Base-by-base conservation (phyloP, 2,888 invertebrate species). In the Xanthorhoe spadicearia region DNA sequence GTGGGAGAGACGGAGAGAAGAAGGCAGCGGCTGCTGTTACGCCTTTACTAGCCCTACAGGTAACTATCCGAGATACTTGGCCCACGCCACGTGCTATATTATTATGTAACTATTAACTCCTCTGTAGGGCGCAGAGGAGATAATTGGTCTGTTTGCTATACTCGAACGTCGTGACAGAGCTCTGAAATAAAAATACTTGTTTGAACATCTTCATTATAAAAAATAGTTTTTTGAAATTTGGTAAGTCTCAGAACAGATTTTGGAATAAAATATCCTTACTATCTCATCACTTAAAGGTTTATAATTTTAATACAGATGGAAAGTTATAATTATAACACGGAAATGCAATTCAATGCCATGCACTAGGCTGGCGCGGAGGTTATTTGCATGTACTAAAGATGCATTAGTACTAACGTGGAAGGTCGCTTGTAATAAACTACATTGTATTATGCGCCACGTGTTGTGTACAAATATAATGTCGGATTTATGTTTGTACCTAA, bases 1-100 rank as follows among this genome's bases (percentile, higher is more conserved):
- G 97, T 63, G 98, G 98, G 0, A 95, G 96, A 50, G 96, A 96
- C 2, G 95, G 95, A 0, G 99, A 99, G 87, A 96, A 96, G 81
- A 95, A 95, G 0, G 95, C 96, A 15, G 98, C 98, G 0, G 98
- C 98, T 0, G 95, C 95, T 57, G 88, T 98, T 52, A 96, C 97
- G 0, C 96, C 97, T 0, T 85, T 98, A 19, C 86, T 99, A 0
- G 96, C 97, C 68, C 92, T 98, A 6, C 99, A 99, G 89, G 94
- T 98, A 68, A 38, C 18, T 50, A 43, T 0, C 17, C 10, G 49
- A 9, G 97, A 74, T 96, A 95, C 79, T 93, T 97, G 75, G 96
- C 28, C 28, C 9, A n/a, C n/a, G n/a, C 15, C 6, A 19, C 38
- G 46, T 46, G 7, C 43, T 55, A 13, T 43, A 5, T 23, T n/a